A percentile compares a stretch with the other conserved stretches of the same genome.
Conservation (phyloP, 2,888 invertebrate species). For the Apamea epomidion region DNA sequence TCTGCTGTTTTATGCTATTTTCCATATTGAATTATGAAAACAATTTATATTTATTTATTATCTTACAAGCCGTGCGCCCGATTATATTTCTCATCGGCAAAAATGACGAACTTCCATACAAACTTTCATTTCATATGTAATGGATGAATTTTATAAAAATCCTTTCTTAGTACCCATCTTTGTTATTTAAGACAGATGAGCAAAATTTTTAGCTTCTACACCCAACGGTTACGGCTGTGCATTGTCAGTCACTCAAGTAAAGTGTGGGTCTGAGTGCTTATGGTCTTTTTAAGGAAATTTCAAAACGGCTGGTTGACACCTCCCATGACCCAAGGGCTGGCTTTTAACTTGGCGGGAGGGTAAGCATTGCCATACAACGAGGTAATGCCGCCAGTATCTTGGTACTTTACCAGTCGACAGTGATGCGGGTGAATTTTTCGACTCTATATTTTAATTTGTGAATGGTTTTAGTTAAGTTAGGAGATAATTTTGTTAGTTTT, state of each 20-base stretch:
- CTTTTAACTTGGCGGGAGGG: no score
- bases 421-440: no score
- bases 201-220: neutral
- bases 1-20: slow-evolving; percentile 1
- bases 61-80: neutral
- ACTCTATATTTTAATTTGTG: no score
- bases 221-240: neutral
- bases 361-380: no score
- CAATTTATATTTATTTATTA: neutral
- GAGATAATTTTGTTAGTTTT: no score
- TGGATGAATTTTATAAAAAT: neutral
- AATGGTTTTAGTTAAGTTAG: no score
- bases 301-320: no score
- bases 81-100: neutral
- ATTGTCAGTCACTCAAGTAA: slow-evolving; percentile 70
- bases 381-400: no score
- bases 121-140: neutral
- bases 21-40: neutral
- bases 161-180: neutral
- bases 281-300: no score
- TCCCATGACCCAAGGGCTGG: no score
- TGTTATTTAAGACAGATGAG: neutral
- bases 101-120: neutral
- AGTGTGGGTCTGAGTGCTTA: slow-evolving; percentile 61
- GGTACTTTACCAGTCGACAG: no score